A percentile compares a stretch with the other conserved stretches of the same genome.
Conservation (phyloP, 2,888 invertebrate species). For the Rhabditoides inermis region DNA sequence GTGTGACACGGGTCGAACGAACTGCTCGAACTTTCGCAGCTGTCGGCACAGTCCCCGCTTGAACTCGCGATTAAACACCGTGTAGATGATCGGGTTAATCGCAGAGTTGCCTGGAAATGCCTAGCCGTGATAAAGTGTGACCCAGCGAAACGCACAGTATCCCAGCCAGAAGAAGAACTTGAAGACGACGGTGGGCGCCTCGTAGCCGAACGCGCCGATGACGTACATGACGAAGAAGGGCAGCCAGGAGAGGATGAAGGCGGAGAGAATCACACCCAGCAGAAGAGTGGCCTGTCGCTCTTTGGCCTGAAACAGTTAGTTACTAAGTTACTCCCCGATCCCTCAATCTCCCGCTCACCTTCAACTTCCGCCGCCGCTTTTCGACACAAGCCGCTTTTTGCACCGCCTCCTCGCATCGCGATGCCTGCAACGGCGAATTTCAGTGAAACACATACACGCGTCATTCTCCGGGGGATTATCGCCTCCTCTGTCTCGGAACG, state of each 20-base stretch:
- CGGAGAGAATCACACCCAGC: conserved; percentile 92
- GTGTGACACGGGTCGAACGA: conserved; percentile 11
- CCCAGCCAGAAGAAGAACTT: conserved; percentile 71
- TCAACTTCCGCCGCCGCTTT: conserved; percentile 26
- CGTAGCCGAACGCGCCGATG: conserved; percentile 53
- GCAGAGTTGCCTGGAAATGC: conserved; percentile 44
- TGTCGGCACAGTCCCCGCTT: conserved; percentile 50
- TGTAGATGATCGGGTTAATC: conserved; percentile 50
- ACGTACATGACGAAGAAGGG: conserved; percentile 73
- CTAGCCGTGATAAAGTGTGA: conserved; percentile 59
- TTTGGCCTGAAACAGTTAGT: conserved; percentile 20
- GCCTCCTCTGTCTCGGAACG: no score
- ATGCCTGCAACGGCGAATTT: no score
- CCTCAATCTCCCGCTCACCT: conserved; percentile 5
- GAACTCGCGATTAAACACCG: conserved; percentile 51
- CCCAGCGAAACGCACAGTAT: conserved; percentile 70
- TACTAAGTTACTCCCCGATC: no score
- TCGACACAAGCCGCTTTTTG: no score
- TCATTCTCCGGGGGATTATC: no score
- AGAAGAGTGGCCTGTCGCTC: conserved; percentile 93
- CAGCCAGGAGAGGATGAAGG: conserved; percentile 94
- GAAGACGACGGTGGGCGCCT: conserved; percentile 48
- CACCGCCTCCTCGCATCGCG: no score
- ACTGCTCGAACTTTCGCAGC: conserved; percentile 29
- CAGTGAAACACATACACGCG: no score